Percentiles rank a stretch among this genome's conserved stretches.
phyloP scores from a whole-genome alignment of 1,140 invertebrate species.

The Drosophila aff. region DNA sequence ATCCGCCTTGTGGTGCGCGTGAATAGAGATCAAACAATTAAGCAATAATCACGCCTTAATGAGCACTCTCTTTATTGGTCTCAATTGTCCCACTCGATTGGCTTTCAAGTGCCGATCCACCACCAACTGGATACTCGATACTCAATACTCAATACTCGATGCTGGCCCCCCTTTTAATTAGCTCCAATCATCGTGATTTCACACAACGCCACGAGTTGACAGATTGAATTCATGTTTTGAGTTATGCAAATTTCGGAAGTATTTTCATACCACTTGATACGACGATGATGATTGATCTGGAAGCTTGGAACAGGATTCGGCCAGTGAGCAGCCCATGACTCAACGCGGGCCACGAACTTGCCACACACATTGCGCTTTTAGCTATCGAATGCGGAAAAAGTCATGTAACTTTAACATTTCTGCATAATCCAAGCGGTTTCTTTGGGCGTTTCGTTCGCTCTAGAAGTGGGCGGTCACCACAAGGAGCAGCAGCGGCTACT shows the following conservation, averaged over 20 bases:
- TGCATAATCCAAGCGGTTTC: conserved; percentile 39
- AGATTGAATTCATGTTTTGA: conserved; percentile 61
- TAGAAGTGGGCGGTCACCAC: conserved; percentile 46
- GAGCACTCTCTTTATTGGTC: conserved; percentile 57
- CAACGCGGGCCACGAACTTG: conserved; percentile 70
- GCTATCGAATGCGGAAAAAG: conserved; percentile 69
- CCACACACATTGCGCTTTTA: conserved; percentile 51
- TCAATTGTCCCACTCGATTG: conserved; percentile 52
- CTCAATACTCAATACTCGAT: conserved; percentile 1
- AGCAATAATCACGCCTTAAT: conserved; percentile 80
- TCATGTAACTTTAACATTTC: conserved; percentile 59
- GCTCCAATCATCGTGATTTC: conserved; percentile 58
- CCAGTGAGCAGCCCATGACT: conserved; percentile 58
- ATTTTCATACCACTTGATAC: conserved; percentile 29
- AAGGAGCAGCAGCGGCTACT: conserved; percentile 49
- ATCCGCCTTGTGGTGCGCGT: conserved; percentile 65
- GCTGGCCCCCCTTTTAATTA: conserved; percentile 56
- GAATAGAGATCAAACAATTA: conserved; percentile 69
- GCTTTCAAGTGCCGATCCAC: conserved; percentile 74
- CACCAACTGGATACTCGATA: conserved; percentile 18
- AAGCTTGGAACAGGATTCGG: conserved; percentile 49
- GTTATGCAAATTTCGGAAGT: conserved; percentile 74
- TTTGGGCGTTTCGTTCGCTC: conserved; percentile 36
- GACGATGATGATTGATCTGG: conserved; percentile 53
- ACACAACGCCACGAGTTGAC: conserved; percentile 48